Evolutionary conservation across 2,113 vertebrate genomes (phyloP), one percentile per base, ranked within the genome.

Genomic region (Corythornis madagascariensis): DNA sequence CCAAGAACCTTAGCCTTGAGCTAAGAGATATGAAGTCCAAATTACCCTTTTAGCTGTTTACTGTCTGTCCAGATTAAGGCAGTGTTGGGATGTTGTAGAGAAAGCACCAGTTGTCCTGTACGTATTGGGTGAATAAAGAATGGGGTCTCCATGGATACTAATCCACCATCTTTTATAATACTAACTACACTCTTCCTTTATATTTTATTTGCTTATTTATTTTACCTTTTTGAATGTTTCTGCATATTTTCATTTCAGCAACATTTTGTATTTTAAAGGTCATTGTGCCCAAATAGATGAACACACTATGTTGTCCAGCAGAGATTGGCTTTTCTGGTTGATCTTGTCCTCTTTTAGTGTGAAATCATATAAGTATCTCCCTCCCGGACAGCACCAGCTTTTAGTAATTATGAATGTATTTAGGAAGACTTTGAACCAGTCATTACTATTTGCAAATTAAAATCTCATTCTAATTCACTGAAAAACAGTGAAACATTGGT

Each of bases 141-240:
- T 76, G 20, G 71, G 71, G 16, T 94, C 78, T 89, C 89, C 89
- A 88, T 91, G 75, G 75, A 89, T 91, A 93, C 78, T 89, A 94
- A 96, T 91, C 79, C 94, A 88, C 78, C 71, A 85, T 76, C 60
- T 94, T 87, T 86, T 89, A 33, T 74, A 80, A 71, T 52, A 53
- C 76, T 72, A 75, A 28, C 38, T 33, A 56, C 67, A 63, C 33
- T n/a, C 45, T 56, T 88, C 45, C 56, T 79, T 83, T 69, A 59
- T 89, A 75, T 87, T 45, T 69, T 71, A 77, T 64, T 88, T 29
- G 38, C 5, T 38, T 38, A 10, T 79, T 78, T 56, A 61, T 75
- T 75, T 92, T 40, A 67, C 67, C 50, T 94, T 83, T 79, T 66
- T 89, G 47, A 77, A 83, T 64, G 33, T 89, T 93, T 94, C 66